Base-by-base conservation (phyloP, 2,113 vertebrate species). In the Halcyon senegalensis region DNA sequence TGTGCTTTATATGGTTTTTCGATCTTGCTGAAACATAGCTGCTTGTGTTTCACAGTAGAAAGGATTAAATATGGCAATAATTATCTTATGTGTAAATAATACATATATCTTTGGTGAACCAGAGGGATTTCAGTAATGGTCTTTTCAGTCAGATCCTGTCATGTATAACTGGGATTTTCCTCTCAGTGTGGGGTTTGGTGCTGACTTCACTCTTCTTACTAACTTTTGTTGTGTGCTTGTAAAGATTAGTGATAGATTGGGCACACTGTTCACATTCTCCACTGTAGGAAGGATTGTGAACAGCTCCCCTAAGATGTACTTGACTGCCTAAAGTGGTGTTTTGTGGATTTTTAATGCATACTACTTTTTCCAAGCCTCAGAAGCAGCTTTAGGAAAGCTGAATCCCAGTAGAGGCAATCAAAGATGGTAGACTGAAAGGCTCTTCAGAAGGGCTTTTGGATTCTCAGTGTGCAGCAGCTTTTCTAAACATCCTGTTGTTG, bases 351-450 rank as follows among this genome's bases (percentile, higher is more conserved):
- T 93, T 93, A 87, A 83, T 87, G 41, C 31, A 6, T 43, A 9
- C 13, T 70, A 7, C 55, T 93, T 93, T 58, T 84, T 90, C 68
- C 56, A 74, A 68, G 48, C 60, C 77, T 87, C 44, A 73, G 69
- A 89, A 96, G 48, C 73, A 82, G 80, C 79, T 93, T 95, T 94
- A 90, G 79, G 93, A 84, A 93, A 90, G 39, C 88, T 14, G 90
- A 92, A 87, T 93, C 68, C 86, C 56, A 37, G 76, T 66, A 81
- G 90, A 93, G 60, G 72, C 74, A 87, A 89, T 94, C 88, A 84
- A 81, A 96, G 83, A 75, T 59, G 4, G 33, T 59, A 55, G 31
- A 8, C 59, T 89, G 53, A 90, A 90, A 77, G 53, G 33, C 75
- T 67, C 68, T 92, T 94, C 43, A 72, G 64, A 88, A 75, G 10